Conservation (phyloP, 2,888 invertebrate species). For the Hylaea fasciaria region DNA sequence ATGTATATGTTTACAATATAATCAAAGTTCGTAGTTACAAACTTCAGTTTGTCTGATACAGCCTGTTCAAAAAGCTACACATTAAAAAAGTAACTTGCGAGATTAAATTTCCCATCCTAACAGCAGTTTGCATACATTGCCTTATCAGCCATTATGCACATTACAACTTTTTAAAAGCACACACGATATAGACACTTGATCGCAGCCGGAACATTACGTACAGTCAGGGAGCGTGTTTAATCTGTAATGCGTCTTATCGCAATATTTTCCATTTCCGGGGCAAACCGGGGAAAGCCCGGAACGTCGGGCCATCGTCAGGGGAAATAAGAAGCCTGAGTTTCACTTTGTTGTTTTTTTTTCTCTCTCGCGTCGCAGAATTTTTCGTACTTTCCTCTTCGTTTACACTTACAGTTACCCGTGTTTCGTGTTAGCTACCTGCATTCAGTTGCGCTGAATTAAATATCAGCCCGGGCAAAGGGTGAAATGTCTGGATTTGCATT, state of each 20-base stretch:
- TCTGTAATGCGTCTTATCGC: conserved; percentile 85
- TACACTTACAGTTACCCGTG: conserved; percentile 83
- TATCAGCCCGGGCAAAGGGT: conserved; percentile 77
- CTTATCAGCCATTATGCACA: conserved; percentile 57
- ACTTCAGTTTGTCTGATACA: too few relatives aligned
- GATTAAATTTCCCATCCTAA: conserved; percentile 30
- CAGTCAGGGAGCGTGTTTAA: conserved; percentile 77
- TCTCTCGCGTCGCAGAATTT: conserved; percentile 65
- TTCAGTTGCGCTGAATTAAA: conserved; percentile 78
- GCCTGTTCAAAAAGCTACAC: neutral
- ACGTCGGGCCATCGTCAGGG: conserved; percentile 75
- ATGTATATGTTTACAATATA: too few relatives aligned
- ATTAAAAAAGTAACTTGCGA: conserved; percentile 14
- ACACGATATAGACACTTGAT: conserved; percentile 69
- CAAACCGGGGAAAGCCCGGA: conserved; percentile 69
- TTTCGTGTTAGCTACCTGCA: conserved; percentile 67
- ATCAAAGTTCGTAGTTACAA: too few relatives aligned
- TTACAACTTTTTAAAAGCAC: conserved; percentile 68
- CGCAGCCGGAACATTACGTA: conserved; percentile 71
- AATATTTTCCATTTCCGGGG: conserved; percentile 84
- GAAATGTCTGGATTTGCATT: conserved; percentile 81
- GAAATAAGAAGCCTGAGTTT: conserved; percentile 84
- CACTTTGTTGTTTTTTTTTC: conserved; percentile 80
- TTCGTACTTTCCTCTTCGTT: conserved; percentile 80
- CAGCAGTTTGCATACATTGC: conserved; percentile 62